Conservation (phyloP, 2,888 invertebrate genomes). For the Elmis aenea region DNA sequence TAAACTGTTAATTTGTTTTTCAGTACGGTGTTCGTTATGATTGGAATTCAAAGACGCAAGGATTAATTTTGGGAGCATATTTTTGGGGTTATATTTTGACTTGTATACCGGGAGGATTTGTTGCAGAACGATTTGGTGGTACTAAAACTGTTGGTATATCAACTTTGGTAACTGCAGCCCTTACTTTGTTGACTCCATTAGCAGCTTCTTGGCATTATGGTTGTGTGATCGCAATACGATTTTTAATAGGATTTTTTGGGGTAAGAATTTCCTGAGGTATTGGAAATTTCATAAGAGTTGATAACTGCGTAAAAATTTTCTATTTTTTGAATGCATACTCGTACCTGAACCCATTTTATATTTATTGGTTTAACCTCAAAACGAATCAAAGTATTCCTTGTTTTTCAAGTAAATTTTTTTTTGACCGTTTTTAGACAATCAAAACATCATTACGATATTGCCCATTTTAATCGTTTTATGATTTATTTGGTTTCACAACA, state of each 20-base stretch:
- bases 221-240: slow-evolving; percentile 54
- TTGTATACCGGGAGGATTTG: slow-evolving; percentile 59
- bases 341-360: neutral
- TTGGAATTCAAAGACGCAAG: slow-evolving; percentile 61
- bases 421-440: too few species aligned
- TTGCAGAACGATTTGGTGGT: slow-evolving; percentile 62
- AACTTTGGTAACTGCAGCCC: slow-evolving; percentile 49
- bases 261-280: slow-evolving; percentile 52
- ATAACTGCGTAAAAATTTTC: too few species aligned
- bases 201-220: slow-evolving; percentile 55
- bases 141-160: slow-evolving; percentile 55
- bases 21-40: slow-evolving; percentile 50
- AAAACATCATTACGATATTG: too few species aligned
- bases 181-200: slow-evolving; percentile 58
- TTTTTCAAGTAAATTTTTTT: too few species aligned
- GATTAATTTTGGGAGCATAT: slow-evolving; percentile 60
- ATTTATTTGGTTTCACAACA: too few species aligned
- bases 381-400: neutral
- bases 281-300: too few species aligned
- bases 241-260: slow-evolving; percentile 58
- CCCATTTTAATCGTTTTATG: too few species aligned
- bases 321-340: neutral
- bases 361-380: neutral
- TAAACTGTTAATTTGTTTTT: too few species aligned
- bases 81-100: slow-evolving; percentile 67